These are phyloP conservation scores for Anagrus nilaparvatae DNA, from an alignment of 1,140 invertebrate genomes.

Conservation along the genomic window DNA sequence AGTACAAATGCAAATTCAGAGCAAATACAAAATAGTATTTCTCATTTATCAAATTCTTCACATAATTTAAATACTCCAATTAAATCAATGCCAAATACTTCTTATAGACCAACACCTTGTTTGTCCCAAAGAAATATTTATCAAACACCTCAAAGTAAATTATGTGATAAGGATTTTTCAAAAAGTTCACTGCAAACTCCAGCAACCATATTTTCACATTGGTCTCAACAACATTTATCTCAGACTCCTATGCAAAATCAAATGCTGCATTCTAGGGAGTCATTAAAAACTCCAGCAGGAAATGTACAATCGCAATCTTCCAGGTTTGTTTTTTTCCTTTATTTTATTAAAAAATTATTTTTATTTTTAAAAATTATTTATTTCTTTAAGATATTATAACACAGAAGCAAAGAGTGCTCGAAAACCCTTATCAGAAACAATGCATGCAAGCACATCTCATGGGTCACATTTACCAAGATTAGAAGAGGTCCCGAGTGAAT, in stretches of 20 bases:
- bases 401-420: slow-evolving; percentile 21
- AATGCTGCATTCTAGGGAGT: slow-evolving; percentile 9
- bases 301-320: slow-evolving; percentile 17
- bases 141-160: slow-evolving; percentile 30
- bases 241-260: slow-evolving; percentile 26
- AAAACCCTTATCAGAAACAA: slow-evolving; percentile 27
- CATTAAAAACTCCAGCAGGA: slow-evolving; percentile 19
- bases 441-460: slow-evolving; percentile 3
- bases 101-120: slow-evolving; percentile 25
- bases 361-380: slow-evolving; percentile 1
- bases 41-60: neutral
- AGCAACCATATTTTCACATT: slow-evolving; percentile 25
- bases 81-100: slow-evolving; percentile 22
- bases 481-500: slow-evolving; percentile 12
- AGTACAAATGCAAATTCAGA: too few relatives aligned
- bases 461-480: slow-evolving; percentile 13
- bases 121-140: slow-evolving; percentile 31
- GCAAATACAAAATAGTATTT: neutral
- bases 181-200: slow-evolving; percentile 25
- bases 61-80: slow-evolving; percentile 27
- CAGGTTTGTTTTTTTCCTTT: slow-evolving; percentile 12
- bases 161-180: slow-evolving; percentile 9
- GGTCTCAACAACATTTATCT: slow-evolving; percentile 20
- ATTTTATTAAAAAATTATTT: neutral
- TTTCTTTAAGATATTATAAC: slow-evolving; percentile 20